Evolutionary conservation across 2,888 invertebrate species (phyloP).

Genomic region (Hypercompe scribonia): DNA sequence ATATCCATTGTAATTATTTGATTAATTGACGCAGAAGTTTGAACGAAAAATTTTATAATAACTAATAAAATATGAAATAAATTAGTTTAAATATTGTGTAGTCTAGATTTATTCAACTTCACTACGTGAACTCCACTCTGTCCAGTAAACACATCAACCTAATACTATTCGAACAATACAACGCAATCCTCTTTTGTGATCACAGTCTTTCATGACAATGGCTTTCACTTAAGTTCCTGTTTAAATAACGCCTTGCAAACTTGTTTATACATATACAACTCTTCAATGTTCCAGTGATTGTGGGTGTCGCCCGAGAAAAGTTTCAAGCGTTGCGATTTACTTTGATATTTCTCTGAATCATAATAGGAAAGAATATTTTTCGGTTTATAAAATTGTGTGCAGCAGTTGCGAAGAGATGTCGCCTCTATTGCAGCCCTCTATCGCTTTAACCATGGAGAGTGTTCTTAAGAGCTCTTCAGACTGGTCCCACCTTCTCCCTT

Average conservation of each 20-base stretch:
- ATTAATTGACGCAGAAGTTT: not conserved
- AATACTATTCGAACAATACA: constrained; percentile 3
- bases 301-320: not conserved
- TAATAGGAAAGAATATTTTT: not conserved
- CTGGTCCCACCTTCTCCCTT: no score
- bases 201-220: constrained; percentile 1
- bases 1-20: no score
- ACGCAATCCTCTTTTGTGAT: constrained; percentile 5
- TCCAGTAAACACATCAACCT: not conserved
- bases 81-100: not conserved
- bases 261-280: constrained; percentile 12
- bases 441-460: no score
- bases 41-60: not conserved
- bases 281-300: constrained; percentile 12
- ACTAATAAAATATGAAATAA: not conserved
- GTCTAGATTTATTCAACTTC: not conserved
- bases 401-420: no score
- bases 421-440: no score
- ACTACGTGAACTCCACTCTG: not conserved
- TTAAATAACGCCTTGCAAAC: constrained; percentile 9
- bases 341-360: not conserved
- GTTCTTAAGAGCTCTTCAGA: no score
- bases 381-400: not conserved
- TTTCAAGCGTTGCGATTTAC: not conserved
- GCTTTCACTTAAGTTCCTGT: not conserved